A percentile compares a stretch with the other conserved stretches of the same genome.
phyloP scores from a whole-genome alignment of 2,797 vertebrate genomes.

The Amblyopsis hoosieri region DNA sequence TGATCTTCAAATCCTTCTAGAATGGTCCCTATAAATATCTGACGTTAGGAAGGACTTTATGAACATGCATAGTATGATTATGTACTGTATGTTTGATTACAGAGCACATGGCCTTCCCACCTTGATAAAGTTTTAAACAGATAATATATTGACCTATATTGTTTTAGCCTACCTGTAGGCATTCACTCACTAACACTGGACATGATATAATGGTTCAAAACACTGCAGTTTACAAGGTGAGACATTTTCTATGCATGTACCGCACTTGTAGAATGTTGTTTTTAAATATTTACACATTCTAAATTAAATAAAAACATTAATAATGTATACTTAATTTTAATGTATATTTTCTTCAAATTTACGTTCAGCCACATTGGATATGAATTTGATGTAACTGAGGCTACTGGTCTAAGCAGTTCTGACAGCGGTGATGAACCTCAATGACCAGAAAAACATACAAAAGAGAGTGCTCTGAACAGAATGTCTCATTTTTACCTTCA shows the following conservation, averaged over 20 bases:
- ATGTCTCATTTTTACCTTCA: constrained; percentile 65
- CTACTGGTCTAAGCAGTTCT: constrained; percentile 56
- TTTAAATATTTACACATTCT: constrained; percentile 62
- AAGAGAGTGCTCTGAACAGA: constrained; percentile 58
- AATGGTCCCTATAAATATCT: too few relatives aligned
- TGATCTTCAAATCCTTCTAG: too few relatives aligned
- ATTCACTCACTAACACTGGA: neutral
- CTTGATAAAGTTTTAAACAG: neutral
- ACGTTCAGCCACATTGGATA: constrained; percentile 56
- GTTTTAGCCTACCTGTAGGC: neutral
- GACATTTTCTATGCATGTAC: constrained; percentile 44
- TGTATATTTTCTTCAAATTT: constrained; percentile 68
- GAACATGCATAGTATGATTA: too few relatives aligned
- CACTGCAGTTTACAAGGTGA: neutral
- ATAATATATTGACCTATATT: neutral
- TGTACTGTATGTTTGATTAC: too few relatives aligned
- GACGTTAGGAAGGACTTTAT: too few relatives aligned
- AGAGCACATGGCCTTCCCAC: neutral
- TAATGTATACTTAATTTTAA: constrained; percentile 62
- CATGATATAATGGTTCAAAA: neutral
- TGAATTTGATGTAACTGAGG: constrained; percentile 52
- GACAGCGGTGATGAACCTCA: constrained; percentile 76
- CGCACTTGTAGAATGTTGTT: constrained; percentile 52
- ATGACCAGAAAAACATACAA: constrained; percentile 70
- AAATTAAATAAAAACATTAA: constrained; percentile 67